Evolutionary conservation across 2,113 vertebrate species (phyloP).

Genomic region (Leucopsar rothschildi): DNA sequence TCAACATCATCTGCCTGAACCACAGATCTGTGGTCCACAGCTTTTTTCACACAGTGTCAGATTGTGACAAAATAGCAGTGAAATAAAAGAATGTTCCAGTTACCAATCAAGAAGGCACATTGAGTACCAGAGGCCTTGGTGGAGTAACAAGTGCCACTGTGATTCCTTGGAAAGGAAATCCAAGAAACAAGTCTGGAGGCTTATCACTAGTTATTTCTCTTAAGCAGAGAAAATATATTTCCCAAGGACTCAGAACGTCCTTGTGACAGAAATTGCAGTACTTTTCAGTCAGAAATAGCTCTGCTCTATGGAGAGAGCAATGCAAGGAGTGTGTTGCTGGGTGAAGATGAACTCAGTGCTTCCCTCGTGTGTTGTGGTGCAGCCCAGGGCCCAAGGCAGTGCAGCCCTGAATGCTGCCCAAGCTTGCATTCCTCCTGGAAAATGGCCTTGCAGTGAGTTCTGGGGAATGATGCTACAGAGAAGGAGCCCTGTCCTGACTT

Average conservation of each 20-base stretch:
- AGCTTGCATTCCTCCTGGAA: neutral
- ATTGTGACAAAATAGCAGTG: neutral
- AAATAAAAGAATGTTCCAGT: neutral
- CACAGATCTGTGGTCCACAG: neutral
- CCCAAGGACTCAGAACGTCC: neutral
- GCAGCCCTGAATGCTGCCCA: neutral
- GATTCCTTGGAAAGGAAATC: neutral
- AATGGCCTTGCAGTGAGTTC: accelerated
- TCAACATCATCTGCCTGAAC: neutral
- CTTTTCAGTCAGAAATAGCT: neutral
- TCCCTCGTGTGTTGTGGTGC: accelerated
- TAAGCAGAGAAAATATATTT: neutral
- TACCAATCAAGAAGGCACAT: neutral
- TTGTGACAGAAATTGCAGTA: neutral
- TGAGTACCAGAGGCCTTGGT: neutral
- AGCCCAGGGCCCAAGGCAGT: neutral
- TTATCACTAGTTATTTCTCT: neutral
- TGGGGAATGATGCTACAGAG: neutral
- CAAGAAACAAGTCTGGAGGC: neutral
- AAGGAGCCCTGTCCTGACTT: neutral
- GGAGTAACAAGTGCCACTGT: neutral
- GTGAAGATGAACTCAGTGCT: neutral
- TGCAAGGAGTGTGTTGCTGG: neutral
- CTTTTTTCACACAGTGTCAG: neutral
- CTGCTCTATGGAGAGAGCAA: neutral